Evolutionary conservation across 2,888 invertebrate genomes (phyloP).

Genomic region (Drosophila atripex): DNA sequence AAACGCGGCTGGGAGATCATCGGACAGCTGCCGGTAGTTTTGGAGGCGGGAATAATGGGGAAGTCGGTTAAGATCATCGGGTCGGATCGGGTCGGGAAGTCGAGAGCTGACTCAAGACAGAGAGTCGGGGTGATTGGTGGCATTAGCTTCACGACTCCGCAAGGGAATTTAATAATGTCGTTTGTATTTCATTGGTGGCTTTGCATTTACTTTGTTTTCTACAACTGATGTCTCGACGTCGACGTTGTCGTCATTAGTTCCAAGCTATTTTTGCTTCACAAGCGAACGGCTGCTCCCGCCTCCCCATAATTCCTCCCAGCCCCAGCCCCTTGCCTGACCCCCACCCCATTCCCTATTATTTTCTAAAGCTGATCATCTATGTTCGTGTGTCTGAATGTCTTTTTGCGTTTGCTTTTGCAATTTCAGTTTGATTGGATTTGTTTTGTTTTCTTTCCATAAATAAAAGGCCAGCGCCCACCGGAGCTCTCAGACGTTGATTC

Average conservation of each 20-base stretch:
- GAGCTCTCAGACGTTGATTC: conserved; percentile 59
- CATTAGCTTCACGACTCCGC: conserved; percentile 61
- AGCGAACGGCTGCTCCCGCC: conserved; percentile 10
- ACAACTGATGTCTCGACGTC: conserved; percentile 21
- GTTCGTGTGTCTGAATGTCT: conserved; percentile 20
- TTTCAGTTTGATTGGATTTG: conserved; percentile 52
- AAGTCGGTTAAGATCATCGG: conserved; percentile 3
- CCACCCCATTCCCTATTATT: conserved; percentile 52
- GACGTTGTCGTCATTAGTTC: conserved; percentile 48
- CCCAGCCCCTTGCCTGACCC: conserved; percentile 6
- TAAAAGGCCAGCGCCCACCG: conserved; percentile 54
- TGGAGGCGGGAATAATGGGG: conserved; percentile 17
- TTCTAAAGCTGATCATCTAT: conserved; percentile 38
- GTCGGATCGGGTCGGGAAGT: conserved; percentile 25
- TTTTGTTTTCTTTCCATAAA: conserved; percentile 67
- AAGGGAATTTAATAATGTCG: conserved; percentile 72
- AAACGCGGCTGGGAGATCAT: conserved; percentile 45
- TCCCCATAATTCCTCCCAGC: conserved; percentile 19
- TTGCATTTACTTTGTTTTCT: conserved; percentile 45
- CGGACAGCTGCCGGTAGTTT: conserved; percentile 75
- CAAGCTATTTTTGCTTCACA: conserved; percentile 56
- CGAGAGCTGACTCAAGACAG: conserved; percentile 10
- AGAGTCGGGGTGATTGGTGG: conserved; percentile 36
- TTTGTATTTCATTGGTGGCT: conserved; percentile 62
- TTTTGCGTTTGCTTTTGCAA: conserved; percentile 31